Evolutionary conservation across 2,113 vertebrate genomes (phyloP), one percentile per base, ranked within the genome.

Genomic region (Hymenochirus boettgeri): DNA sequence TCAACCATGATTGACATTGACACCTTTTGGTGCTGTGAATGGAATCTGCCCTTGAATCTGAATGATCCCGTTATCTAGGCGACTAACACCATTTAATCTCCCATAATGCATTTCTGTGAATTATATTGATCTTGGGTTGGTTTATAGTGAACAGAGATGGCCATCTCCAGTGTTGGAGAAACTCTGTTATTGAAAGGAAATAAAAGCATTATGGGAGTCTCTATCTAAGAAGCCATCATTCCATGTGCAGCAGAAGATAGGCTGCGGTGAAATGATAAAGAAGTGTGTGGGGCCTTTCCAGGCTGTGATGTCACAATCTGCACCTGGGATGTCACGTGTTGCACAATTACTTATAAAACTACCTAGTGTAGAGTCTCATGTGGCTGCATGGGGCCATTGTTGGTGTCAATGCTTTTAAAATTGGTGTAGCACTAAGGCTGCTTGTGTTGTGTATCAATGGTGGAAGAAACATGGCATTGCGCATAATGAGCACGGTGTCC

Each of bases 261-360:
- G 10, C 62, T 31, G 37, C 57, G 42, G 23, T 22, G 25, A 27
- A 31, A 69, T n/a, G 65, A 69, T 69, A 69, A 69, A 69, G 65
- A 53, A 53, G 56, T n/a, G n/a, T n/a, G n/a, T 53, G 19, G 10
- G 25, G 21, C 42, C 9, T 19, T 22, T 58, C 55, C 45, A 66
- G 29, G 27, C 29, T 17, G 25, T 52, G 29, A 57, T 52, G 64
- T 31, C 64, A 66, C 46, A 39, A 52, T 29, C 27, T 8, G 8
- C 25, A 22, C 45, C 48, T 33, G 37, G 13, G 15, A 22, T n/a
- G n/a, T 47, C 31, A 15, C 19, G 7, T 37, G 31, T 65, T 65
- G 45, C 53, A 33, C 18, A 50, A 18, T 54, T 17, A 37, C 45
- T 37, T 18, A 29, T 54, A 25, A n/a, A n/a, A n/a, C n/a, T n/a